Percentiles rank a stretch among this genome's conserved stretches.
phyloP scores from a whole-genome alignment of 1,140 invertebrate genomes.

The Schlechtendalia chinensis region DNA sequence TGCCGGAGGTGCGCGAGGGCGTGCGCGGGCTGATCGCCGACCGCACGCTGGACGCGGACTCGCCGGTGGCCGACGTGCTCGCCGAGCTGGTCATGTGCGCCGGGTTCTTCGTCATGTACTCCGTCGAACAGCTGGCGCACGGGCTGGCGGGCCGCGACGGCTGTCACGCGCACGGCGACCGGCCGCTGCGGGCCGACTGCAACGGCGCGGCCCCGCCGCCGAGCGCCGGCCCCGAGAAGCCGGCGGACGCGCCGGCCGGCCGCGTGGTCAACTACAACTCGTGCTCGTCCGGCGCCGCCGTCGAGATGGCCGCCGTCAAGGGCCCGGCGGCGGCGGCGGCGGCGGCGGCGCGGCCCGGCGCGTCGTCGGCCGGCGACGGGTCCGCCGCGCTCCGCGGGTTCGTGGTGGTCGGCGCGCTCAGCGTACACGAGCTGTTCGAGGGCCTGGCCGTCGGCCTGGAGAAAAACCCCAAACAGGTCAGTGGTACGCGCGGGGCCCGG shows the following conservation, averaged over 20 bases:
- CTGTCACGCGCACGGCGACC: conserved; percentile 20
- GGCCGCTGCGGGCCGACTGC: too few relatives aligned
- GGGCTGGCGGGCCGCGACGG: background rate
- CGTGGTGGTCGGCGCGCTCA: conserved; percentile 63
- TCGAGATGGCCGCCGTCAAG: conserved; percentile 33
- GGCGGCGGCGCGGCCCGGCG: background rate
- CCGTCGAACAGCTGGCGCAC: conserved; percentile 58
- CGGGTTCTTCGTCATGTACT: conserved; percentile 64
- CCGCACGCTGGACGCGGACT: background rate
- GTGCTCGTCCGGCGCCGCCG: conserved; percentile 27
- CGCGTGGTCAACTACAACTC: conserved; percentile 43
- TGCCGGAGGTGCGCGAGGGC: conserved; percentile 78
- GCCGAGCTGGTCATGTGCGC: conserved; percentile 61
- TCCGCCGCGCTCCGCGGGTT: conserved; percentile 56
- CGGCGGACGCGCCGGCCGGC: background rate
- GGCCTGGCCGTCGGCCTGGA: conserved; percentile 67
- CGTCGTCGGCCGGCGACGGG: background rate
- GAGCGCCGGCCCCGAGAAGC: background rate
- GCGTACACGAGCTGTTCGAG: conserved; percentile 67
- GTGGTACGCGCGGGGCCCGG: too few relatives aligned
- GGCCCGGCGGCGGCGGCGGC: background rate
- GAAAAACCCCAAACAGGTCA: conserved; percentile 49
- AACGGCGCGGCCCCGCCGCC: background rate
- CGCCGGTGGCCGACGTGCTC: conserved; percentile 37
- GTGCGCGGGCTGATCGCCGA: conserved; percentile 48